Base-by-base conservation (phyloP, 2,113 vertebrate species). In the Globicephala melas region DNA sequence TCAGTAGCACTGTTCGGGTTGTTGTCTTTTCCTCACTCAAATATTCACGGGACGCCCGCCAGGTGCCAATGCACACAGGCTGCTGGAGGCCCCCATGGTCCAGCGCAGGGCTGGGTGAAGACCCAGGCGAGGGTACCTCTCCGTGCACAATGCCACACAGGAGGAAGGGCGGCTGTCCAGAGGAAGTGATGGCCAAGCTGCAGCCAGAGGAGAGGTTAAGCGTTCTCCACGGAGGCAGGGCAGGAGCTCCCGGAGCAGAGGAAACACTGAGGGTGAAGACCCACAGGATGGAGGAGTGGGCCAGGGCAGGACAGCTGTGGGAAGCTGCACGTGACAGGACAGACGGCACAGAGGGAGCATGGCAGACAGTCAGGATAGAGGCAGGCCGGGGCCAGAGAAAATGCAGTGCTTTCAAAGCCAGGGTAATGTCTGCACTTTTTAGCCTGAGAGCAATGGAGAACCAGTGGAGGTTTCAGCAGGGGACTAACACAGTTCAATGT, bases 261-360 rank as follows among this genome's bases (percentile, higher is more conserved):
- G 38, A 71, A 70, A 62, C 12, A 8, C 0, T 21, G 14, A 71
- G 14, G 9, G 12, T 55, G 28, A n/a, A 55, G 63, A 36, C 62
- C 47, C 4, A 33, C 20, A n/a, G 17, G n/a, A 38, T 18, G 13
- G 55, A 68, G 76, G 18, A 26, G 31, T 53, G 60, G 36, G 36
- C 62, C 25, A 44, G 25, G 31, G 36, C 18, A 3, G 65, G 41
- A 8, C 20, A 23, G 71, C 71, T 8, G 0, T 41, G 36, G 38
- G 50, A 31, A 31, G n/a, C 60, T 67, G 55, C 23, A 8, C 0
- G 3, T 9, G 2, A 63, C 3, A 0, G 0, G 13, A 31, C 15
- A 26, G 11, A 89, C 25, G 60, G 60, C 10, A 68, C 47, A 41
- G 26, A 53, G 26, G 15, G 25, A 81, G 8, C 17, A 31, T 5